These are phyloP conservation scores for Ommatoiulus sabulosus DNA, from an alignment of 2,888 invertebrate species.

Conservation along the genomic window DNA sequence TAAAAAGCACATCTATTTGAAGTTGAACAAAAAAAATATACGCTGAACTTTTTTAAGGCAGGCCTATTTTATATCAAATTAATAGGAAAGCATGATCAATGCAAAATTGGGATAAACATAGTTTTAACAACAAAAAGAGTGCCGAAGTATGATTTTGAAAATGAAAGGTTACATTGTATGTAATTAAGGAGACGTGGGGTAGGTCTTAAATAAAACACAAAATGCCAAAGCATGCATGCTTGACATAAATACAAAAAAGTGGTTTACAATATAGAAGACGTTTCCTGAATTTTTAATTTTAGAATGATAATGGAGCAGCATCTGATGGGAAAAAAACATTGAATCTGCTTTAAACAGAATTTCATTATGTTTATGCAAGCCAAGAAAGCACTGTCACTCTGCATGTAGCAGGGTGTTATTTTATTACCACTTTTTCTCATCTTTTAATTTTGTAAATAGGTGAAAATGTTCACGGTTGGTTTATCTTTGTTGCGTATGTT, in stretches of 20 bases:
- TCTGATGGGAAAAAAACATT: neutral
- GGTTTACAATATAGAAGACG: neutral
- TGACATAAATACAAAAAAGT: constrained; percentile 13
- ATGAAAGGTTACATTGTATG: constrained; percentile 1
- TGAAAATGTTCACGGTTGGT: neutral
- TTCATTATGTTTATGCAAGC: neutral
- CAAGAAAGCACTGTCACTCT: neutral
- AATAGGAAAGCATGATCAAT: neutral
- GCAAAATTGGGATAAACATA: neutral
- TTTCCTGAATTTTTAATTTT: constrained; percentile 18
- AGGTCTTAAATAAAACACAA: neutral
- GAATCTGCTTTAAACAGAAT: neutral
- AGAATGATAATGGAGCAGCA: neutral
- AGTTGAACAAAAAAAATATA: neutral
- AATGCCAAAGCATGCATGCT: neutral
- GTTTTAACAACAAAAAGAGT: neutral
- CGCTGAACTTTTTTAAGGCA: neutral
- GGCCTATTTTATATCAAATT: neutral
- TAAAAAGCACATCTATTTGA: neutral
- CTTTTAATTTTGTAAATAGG: neutral
- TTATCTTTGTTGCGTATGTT: neutral
- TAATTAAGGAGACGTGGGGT: neutral
- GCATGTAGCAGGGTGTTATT: neutral
- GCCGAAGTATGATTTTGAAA: constrained; percentile 25
- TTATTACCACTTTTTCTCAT: neutral